Base-by-base conservation (phyloP, 2,797 vertebrate genomes). In the Poecilia picta region DNA sequence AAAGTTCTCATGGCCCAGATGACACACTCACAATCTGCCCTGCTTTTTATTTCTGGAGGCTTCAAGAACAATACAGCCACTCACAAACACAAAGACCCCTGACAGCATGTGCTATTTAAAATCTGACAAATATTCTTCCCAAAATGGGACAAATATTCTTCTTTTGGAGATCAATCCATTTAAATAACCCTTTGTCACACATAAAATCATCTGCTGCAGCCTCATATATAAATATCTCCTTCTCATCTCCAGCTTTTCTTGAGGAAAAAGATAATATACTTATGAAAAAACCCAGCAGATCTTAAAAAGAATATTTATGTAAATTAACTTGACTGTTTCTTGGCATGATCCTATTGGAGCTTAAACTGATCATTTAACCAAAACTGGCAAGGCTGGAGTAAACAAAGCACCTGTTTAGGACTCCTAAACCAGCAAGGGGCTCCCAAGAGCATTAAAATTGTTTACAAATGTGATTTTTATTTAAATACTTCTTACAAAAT, bases 21-120 rank as follows among this genome's bases (percentile, higher is more conserved):
- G 87, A 86, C 74, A 12, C 81, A 49, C 81, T 90, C 74, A 79
- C 81, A 92, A 77, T 91, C 90, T 91, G 88, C 59, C 85, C 89
- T 85, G 84, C 77, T 94, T 89, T 93, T 91, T 94, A 93, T 93
- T 94, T 94, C 92, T 95, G 89, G 93, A 94, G 92, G 77, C 87
- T 91, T 82, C 87, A 85, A 78, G 88, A 91, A 85, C 77, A 84
- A 57, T 36, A 33, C 20, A 78, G 45, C 57, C 72, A 75, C 66
- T 84, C 46, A 80, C 8, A 82, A 55, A 76, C 77, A 78, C 64
- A 85, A 70, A 81, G 20, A 78, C 81, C 79, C 81, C 72, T 53
- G 51, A 91, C 90, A 90, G 74, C 82, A 85, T 87, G 82, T 85
- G 86, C 74, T 79, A 89, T 87, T 89, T 85, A 85, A 92, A 74